Evolutionary conservation across 2,888 invertebrate species (phyloP).

Genomic region (Ormyrus labotus): DNA sequence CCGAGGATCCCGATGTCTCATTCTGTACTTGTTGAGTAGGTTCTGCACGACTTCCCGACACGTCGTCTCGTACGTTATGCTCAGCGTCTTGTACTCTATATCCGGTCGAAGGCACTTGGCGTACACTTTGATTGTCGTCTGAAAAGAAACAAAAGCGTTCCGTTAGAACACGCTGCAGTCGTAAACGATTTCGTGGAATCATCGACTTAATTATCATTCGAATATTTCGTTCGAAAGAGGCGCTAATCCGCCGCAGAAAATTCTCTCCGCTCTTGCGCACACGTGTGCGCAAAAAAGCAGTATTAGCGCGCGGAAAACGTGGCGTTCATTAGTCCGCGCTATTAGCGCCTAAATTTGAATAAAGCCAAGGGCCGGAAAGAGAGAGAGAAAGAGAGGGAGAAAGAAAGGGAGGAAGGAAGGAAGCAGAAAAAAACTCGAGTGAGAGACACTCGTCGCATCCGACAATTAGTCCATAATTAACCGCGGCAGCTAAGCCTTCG

Average conservation of each 20-base stretch:
- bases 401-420: not conserved
- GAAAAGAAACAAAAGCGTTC: slow-evolving; percentile 68
- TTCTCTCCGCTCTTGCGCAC: not conserved
- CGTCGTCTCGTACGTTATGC: slow-evolving; percentile 91
- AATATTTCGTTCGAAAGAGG: not conserved
- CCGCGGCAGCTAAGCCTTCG: slow-evolving; percentile 54
- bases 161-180: no score
- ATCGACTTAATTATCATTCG: not conserved
- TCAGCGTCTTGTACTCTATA: slow-evolving; percentile 96
- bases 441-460: slow-evolving; percentile 53
- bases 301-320: slow-evolving; percentile 29
- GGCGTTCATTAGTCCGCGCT: slow-evolving; percentile 37
- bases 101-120: slow-evolving; percentile 92
- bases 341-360: slow-evolving; percentile 24
- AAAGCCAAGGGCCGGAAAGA: slow-evolving; percentile 3
- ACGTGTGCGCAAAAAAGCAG: not conserved
- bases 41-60: slow-evolving; percentile 91
- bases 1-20: slow-evolving; percentile 94
- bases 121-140: slow-evolving; percentile 95
- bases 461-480: slow-evolving; percentile 73
- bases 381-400: not conserved
- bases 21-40: slow-evolving; percentile 90
- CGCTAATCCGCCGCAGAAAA: no score
- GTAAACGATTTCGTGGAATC: no score
- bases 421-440: not conserved